Evolutionary conservation across 2,888 invertebrate species (phyloP).

Genomic region (Brenthis ino): DNA sequence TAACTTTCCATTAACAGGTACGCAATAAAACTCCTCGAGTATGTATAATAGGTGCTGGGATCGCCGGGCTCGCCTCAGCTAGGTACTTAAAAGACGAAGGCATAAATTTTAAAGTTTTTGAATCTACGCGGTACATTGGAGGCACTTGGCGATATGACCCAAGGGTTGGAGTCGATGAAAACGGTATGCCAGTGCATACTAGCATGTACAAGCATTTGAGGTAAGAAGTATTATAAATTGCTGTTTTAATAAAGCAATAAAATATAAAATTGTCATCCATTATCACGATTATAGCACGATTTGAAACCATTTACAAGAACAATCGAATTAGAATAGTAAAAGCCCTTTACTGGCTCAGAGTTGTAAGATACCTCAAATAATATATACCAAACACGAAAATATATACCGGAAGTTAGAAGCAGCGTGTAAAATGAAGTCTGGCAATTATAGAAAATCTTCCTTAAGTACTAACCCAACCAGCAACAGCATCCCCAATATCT

Average conservation of each 20-base stretch:
- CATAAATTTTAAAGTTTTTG: slow-evolving; percentile 64
- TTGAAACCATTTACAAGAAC: too few relatives aligned
- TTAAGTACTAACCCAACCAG: too few relatives aligned
- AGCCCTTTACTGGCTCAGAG: too few relatives aligned
- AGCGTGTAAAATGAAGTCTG: too few relatives aligned
- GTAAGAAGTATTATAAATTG: slow-evolving; percentile 58
- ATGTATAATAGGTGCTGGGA: slow-evolving; percentile 72
- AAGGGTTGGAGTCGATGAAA: slow-evolving; percentile 75
- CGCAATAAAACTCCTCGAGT: slow-evolving; percentile 51
- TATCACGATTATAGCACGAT: too few relatives aligned
- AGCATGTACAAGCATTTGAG: slow-evolving; percentile 87
- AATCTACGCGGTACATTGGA: slow-evolving; percentile 66
- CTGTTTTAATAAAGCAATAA: background rate
- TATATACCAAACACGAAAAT: background rate
- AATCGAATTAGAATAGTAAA: too few relatives aligned
- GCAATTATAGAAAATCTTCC: too few relatives aligned
- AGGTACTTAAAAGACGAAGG: slow-evolving; percentile 67
- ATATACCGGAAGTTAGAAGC: too few relatives aligned
- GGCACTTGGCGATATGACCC: slow-evolving; percentile 77
- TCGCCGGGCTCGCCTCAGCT: slow-evolving; percentile 67
- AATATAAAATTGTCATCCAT: too few relatives aligned
- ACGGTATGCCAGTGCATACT: slow-evolving; percentile 83
- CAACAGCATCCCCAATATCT: too few relatives aligned
- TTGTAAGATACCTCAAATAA: too few relatives aligned
- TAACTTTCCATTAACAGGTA: slow-evolving; percentile 26